These are phyloP conservation scores for Sturnus vulgaris DNA, from an alignment of 2,113 vertebrate species.

Conservation along the genomic window DNA sequence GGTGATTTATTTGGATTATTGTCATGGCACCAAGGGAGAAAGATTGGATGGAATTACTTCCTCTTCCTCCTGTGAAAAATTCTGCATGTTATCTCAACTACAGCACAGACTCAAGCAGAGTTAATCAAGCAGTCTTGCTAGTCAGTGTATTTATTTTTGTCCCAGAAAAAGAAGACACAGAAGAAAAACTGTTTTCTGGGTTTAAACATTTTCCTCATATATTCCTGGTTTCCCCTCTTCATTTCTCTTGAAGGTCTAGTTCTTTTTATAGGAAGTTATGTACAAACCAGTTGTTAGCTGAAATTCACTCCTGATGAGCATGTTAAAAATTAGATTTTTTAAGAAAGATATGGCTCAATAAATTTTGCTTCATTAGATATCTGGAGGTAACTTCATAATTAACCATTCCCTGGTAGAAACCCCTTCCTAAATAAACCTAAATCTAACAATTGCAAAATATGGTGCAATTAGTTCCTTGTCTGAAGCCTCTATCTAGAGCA, in stretches of 20 bases:
- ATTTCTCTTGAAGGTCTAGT: neutral
- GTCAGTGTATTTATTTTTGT: neutral
- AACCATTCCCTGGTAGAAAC: neutral
- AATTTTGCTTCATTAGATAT: neutral
- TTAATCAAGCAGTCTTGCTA: neutral
- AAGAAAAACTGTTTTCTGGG: neutral
- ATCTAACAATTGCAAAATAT: neutral
- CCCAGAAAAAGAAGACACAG: fast-evolving
- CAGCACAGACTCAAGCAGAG: neutral
- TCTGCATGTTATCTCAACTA: neutral
- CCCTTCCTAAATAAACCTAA: neutral
- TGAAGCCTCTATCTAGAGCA: neutral
- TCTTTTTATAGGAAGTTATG: neutral
- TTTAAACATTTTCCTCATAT: neutral
- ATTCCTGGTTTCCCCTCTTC: neutral
- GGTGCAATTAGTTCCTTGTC: neutral
- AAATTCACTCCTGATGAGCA: neutral
- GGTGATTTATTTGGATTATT: neutral
- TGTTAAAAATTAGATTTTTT: neutral
- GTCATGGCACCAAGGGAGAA: neutral
- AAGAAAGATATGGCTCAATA: neutral
- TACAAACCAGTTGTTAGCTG: neutral
- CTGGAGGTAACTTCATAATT: neutral
- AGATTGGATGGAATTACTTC: neutral
- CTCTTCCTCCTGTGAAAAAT: neutral